These are phyloP conservation scores for Willowsia nigromaculata DNA, from an alignment of 2,888 invertebrate species.

Conservation along the genomic window DNA sequence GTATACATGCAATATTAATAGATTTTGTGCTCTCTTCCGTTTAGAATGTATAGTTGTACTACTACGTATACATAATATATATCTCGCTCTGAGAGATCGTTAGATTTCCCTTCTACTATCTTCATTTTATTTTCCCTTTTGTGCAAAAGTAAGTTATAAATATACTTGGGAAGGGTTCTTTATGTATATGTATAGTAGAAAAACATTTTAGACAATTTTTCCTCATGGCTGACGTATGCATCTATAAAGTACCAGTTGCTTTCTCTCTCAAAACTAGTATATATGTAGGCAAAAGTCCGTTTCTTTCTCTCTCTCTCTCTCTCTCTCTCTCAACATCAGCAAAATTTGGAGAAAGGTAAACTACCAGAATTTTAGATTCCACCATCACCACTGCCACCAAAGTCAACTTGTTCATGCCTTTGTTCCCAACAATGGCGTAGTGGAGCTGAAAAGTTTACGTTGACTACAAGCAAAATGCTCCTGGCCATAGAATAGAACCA, in stretches of 20 bases:
- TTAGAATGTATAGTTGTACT: not conserved
- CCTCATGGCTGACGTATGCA: constrained; percentile 60
- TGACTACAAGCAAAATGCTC: constrained; percentile 38
- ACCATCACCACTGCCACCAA: not conserved
- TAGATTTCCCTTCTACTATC: constrained; percentile 14
- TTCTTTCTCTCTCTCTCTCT: not conserved
- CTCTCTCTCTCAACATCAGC: not conserved
- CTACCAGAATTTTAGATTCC: constrained; percentile 61
- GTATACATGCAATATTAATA: constrained; percentile 54
- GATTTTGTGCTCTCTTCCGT: constrained; percentile 1
- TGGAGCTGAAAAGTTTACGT: constrained; percentile 57
- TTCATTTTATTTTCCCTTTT: constrained; percentile 25
- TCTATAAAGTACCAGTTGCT: constrained; percentile 71
- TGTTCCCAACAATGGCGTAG: constrained; percentile 40
- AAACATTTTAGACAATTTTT: constrained; percentile 45
- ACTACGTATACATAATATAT: constrained; percentile 21
- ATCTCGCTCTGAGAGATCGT: constrained; percentile 20
- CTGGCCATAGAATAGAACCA: constrained; percentile 25
- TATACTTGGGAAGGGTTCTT: too few relatives aligned
- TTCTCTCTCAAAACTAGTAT: constrained; percentile 22
- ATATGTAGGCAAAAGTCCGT: not conserved
- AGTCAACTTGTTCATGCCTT: constrained; percentile 62
- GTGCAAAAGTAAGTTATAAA: not conserved
- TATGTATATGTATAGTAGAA: not conserved
- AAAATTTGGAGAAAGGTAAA: constrained; percentile 41